phyloP scores from a whole-genome alignment of 2,113 vertebrate genomes.

The Macroglossus sobrinus region DNA sequence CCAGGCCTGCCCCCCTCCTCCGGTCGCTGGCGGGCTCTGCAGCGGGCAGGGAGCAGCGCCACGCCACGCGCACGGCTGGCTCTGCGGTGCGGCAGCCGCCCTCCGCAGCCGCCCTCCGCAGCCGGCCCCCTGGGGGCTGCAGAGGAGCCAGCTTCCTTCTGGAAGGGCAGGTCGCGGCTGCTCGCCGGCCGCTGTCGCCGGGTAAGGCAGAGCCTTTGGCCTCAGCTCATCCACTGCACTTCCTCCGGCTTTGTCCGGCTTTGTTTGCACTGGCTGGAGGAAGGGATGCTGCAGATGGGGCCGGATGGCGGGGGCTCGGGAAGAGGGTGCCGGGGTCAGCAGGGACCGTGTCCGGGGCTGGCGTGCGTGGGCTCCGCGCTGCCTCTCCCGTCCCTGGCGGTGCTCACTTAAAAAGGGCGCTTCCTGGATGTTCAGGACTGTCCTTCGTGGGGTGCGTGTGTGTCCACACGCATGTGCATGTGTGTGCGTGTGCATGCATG shows the following conservation, averaged over 20 bases:
- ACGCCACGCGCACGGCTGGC: too few relatives aligned
- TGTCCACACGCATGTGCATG: neutral
- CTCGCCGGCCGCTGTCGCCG: neutral
- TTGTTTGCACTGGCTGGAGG: neutral
- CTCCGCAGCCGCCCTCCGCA: too few relatives aligned
- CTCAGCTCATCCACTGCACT: neutral
- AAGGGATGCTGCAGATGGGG: neutral
- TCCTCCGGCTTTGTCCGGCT: neutral
- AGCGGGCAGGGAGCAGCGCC: neutral
- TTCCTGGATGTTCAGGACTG: neutral
- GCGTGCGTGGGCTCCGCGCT: neutral
- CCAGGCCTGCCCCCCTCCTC: neutral
- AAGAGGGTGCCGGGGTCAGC: neutral
- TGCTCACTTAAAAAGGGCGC: neutral
- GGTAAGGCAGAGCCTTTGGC: neutral
- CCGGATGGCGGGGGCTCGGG: neutral
- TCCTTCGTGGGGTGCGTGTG: neutral
- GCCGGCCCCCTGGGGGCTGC: conserved; percentile 4
- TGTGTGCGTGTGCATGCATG: too few relatives aligned
- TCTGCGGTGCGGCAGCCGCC: too few relatives aligned
- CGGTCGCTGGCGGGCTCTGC: neutral
- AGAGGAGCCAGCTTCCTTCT: neutral
- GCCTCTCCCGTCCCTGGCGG: neutral
- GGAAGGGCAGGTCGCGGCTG: neutral
- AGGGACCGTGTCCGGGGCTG: neutral